These are phyloP conservation scores for Dasysyrphus albostriatus DNA, from an alignment of 2,888 invertebrate species.

Conservation along the genomic window DNA sequence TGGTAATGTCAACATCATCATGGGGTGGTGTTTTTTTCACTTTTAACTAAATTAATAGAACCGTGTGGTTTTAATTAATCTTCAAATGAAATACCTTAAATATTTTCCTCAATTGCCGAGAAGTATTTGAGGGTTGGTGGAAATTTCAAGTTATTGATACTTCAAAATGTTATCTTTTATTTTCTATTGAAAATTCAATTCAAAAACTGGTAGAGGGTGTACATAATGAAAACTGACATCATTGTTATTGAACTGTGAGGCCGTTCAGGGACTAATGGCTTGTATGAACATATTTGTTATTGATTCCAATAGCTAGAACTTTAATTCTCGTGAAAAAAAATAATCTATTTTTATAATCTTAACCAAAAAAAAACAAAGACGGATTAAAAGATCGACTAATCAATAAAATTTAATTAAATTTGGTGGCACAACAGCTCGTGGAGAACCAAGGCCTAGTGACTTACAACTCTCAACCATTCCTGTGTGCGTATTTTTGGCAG, in stretches of 20 bases:
- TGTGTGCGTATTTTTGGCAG: too few species aligned
- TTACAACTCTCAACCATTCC: too few species aligned
- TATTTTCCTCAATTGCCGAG: not conserved
- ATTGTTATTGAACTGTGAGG: conserved; percentile 14
- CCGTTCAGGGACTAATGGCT: not conserved
- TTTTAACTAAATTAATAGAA: conserved; percentile 15
- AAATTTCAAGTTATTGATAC: conserved; percentile 36
- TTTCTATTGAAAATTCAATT: not conserved
- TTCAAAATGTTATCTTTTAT: conserved; percentile 40
- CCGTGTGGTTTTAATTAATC: conserved; percentile 19
- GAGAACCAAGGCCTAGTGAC: too few species aligned
- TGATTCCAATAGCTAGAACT: too few species aligned
- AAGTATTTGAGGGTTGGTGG: not conserved
- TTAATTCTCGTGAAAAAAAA: too few species aligned
- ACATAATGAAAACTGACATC: not conserved
- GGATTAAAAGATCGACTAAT: too few species aligned
- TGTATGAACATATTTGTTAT: too few species aligned
- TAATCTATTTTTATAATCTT: too few species aligned
- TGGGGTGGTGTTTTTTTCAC: not conserved
- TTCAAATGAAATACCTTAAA: conserved; percentile 30
- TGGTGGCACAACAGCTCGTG: too few species aligned
- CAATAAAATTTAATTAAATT: too few species aligned
- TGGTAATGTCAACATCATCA: not conserved
- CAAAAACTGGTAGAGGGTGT: not conserved
- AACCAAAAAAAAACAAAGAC: too few species aligned